phyloP scores from a whole-genome alignment of 2,797 vertebrate species.

The Apogon hyalosoma region DNA sequence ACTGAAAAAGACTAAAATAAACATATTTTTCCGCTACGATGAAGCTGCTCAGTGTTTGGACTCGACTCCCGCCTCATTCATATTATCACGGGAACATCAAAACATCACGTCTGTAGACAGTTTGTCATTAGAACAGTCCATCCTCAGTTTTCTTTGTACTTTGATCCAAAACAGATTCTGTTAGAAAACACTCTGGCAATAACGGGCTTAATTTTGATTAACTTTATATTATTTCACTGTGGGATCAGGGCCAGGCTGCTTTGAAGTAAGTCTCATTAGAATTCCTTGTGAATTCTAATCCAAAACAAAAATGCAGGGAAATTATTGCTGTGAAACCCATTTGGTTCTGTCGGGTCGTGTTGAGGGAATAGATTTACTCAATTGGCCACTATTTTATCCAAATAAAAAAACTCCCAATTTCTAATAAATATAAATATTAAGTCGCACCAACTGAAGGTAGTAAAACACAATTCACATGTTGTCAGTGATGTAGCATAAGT shows the following conservation, averaged over 20 bases:
- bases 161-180: slow-evolving; percentile 20
- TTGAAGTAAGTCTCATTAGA: slow-evolving; percentile 34
- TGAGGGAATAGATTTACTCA: slow-evolving; percentile 1
- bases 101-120: slow-evolving; percentile 10
- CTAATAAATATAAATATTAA: neutral
- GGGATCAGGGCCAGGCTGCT: slow-evolving; percentile 5
- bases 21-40: neutral
- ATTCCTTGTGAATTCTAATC: slow-evolving; percentile 16
- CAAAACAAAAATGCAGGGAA: slow-evolving; percentile 14
- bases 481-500: slow-evolving; percentile 4
- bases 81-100: slow-evolving; percentile 1
- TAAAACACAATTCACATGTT: slow-evolving; percentile 14
- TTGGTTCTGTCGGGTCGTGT: neutral
- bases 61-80: neutral
- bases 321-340: neutral
- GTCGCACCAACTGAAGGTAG: slow-evolving; percentile 4
- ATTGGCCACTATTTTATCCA: slow-evolving; percentile 3
- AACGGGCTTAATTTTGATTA: slow-evolving; percentile 5
- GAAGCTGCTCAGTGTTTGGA: neutral
- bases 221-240: neutral
- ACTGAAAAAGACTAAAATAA: neutral
- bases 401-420: neutral
- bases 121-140: slow-evolving; percentile 15
- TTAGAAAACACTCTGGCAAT: slow-evolving; percentile 27
- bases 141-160: slow-evolving; percentile 22